Evolutionary conservation across 1,140 invertebrate species (phyloP).

Genomic region (Panagrolaimus sp.): DNA sequence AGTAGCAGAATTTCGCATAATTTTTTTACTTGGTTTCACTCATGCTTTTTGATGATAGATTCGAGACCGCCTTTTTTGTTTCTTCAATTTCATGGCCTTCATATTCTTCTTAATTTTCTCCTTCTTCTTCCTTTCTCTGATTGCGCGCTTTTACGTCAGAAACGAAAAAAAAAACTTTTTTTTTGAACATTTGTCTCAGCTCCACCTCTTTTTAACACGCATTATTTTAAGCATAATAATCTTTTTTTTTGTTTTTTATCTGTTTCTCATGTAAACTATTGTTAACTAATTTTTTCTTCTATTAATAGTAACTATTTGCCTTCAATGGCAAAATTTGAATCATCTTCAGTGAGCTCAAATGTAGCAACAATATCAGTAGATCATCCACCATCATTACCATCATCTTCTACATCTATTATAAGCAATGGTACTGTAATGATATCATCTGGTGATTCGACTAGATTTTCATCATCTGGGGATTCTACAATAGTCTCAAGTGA

Average conservation of each 20-base stretch:
- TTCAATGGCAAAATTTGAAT: background rate
- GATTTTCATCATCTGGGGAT: background rate
- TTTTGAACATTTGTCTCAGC: background rate
- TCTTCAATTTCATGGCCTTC: background rate
- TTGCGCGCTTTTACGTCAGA: background rate
- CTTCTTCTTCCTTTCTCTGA: background rate
- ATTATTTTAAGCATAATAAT: conserved; percentile 7
- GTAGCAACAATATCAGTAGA: background rate
- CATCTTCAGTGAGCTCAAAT: background rate
- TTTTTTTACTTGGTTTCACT: too few relatives aligned
- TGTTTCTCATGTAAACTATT: conserved; percentile 1
- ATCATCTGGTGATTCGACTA: background rate
- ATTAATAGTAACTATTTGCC: background rate
- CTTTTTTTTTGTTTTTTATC: background rate
- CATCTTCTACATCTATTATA: background rate
- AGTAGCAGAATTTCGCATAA: too few relatives aligned
- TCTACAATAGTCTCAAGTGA: conserved; percentile 2
- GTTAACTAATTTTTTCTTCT: background rate
- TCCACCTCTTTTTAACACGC: background rate
- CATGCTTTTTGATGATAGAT: too few relatives aligned
- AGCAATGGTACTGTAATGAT: background rate
- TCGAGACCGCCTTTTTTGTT: conserved; percentile 14
- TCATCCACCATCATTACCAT: background rate
- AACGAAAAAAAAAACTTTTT: background rate
- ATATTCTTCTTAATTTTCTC: background rate